Base-by-base conservation (phyloP, 2,113 vertebrate genomes). In the Chelonoidis abingdonii region DNA sequence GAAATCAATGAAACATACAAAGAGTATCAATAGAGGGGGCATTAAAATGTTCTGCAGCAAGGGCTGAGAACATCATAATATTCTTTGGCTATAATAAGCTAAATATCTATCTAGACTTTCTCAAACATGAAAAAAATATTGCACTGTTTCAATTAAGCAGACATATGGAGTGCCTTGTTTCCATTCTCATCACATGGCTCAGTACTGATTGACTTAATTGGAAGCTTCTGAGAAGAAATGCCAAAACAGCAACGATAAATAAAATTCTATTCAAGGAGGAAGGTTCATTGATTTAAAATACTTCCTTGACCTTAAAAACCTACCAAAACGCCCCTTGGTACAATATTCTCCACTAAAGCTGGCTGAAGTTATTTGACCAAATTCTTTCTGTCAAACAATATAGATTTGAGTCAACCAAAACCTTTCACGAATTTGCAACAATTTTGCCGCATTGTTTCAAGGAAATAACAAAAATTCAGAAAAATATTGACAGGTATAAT, bases 161-260 rank as follows among this genome's bases (percentile, higher is more conserved):
- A 78, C 44, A 86, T 57, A 93, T 11, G 80, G 17, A 44, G 89
- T 90, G 25, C 10, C 94, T 94, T 89, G 76, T 85, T 97, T 93
- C 83, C 95, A 44, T n/a, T 65, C 3, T 78, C 5, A 86, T 87
- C 47, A 93, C 52, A 91, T 83, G 56, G 54, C 93, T 95, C 89
- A 86, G 80, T 95, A 93, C 52, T 4, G 14, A 93, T 5, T 85
- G 87, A 54, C 90, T 97, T 62, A 80, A 44, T 91, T 88, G 89
- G 92, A 91, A 83, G 53, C 24, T 62, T 14, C 84, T 96, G 89
- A 31, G 27, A 97, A 95, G 84, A 96, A 95, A 96, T 90, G 38
- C 0, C 87, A 94, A 93, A 90, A 91, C 81, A 93, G 87, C 38
- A 87, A 90, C 89, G 76, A 95, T 78, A 98, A 96, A 97, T 95